A percentile compares a stretch with the other conserved stretches of the same genome.
These are phyloP conservation scores for Cyclina sinensis DNA, from an alignment of 1,140 invertebrate genomes.

Conservation along the genomic window DNA sequence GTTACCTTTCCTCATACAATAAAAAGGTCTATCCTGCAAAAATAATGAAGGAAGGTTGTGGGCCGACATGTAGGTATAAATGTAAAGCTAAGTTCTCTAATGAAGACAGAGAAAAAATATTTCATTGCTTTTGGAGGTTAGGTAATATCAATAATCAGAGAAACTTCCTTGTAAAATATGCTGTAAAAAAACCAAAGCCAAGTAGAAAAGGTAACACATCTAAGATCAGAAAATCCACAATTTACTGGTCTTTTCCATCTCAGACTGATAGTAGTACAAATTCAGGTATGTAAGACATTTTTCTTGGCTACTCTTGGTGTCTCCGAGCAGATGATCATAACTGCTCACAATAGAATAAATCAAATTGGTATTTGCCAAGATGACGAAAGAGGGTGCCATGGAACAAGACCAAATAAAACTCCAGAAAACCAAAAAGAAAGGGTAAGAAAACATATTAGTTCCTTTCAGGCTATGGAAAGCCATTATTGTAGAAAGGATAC, in stretches of 20 bases:
- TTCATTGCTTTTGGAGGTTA: conserved; percentile 11
- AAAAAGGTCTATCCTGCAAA: not conserved
- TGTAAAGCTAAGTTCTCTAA: not conserved
- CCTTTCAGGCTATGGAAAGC: conserved; percentile 17
- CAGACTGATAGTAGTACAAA: not conserved
- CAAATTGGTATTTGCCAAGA: not conserved
- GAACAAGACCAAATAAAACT: not conserved
- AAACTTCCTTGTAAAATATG: not conserved
- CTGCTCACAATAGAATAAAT: conserved; percentile 11
- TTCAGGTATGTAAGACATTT: conserved; percentile 52
- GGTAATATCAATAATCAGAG: not conserved
- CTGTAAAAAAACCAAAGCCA: not conserved
- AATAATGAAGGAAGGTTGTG: not conserved
- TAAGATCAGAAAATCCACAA: not conserved
- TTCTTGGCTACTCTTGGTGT: conserved; percentile 35
- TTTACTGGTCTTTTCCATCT: conserved; percentile 4
- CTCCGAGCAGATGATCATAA: not conserved
- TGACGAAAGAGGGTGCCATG: conserved; percentile 23
- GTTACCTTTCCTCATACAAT: not conserved
- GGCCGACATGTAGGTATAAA: not conserved
- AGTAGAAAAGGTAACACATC: not conserved
- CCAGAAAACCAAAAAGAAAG: not conserved
- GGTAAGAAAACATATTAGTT: conserved; percentile 42
- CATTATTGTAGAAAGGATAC: conserved; percentile 49
- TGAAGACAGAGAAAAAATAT: not conserved